Evolutionary conservation across 2,888 invertebrate species (phyloP).

Genomic region (Lydus trimaculatus): DNA sequence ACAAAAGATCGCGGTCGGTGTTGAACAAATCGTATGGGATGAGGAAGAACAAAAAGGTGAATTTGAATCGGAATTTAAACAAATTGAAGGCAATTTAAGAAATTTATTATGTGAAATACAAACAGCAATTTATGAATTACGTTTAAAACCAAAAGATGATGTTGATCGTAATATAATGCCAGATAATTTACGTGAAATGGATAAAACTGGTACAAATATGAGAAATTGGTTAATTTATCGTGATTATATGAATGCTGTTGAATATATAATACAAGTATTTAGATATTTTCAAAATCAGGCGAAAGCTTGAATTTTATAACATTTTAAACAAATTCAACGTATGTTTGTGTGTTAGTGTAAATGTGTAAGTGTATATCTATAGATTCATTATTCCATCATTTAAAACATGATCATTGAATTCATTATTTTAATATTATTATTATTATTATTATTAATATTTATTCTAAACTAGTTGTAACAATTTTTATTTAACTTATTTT

Average conservation of each 20-base stretch:
- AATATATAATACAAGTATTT: conserved; percentile 65
- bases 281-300: conserved; percentile 48
- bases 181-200: conserved; percentile 55
- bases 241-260: conserved; percentile 69
- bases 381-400: background rate
- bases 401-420: conserved; percentile 18
- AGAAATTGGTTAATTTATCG: conserved; percentile 70
- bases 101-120: conserved; percentile 74
- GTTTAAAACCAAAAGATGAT: conserved; percentile 62
- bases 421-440: background rate
- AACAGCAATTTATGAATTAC: conserved; percentile 65
- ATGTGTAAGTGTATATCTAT: too few relatives aligned
- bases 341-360: too few relatives aligned
- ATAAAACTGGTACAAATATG: conserved; percentile 60
- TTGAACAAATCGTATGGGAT: conserved; percentile 71
- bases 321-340: too few relatives aligned
- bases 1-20: conserved; percentile 74
- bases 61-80: conserved; percentile 64
- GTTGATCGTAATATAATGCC: conserved; percentile 61
- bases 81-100: conserved; percentile 68
- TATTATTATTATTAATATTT: conserved; percentile 26
- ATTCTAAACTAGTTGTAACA: conserved; percentile 32
- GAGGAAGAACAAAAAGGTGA: conserved; percentile 62
- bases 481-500: conserved; percentile 34
- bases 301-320: background rate